phyloP scores from a whole-genome alignment of 2,113 vertebrate species.

The Maccullochella peelii region DNA sequence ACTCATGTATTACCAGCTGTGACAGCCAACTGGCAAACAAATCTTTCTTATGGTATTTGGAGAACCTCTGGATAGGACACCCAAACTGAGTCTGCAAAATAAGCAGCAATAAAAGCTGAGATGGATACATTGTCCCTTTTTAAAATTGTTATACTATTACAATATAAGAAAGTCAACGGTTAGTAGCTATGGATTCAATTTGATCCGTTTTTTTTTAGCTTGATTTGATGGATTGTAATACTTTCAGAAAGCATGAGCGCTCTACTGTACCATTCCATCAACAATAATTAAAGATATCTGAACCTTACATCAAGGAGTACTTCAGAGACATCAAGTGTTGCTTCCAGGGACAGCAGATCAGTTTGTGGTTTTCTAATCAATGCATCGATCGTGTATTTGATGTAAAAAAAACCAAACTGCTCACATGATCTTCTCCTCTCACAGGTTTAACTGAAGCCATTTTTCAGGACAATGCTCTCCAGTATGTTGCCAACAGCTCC shows the following conservation, averaged over 20 bases:
- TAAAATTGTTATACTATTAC: not conserved
- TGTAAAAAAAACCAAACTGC: not conserved
- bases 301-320: not conserved
- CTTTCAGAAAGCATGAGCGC: no score
- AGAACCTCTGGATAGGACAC: not conserved
- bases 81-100: not conserved
- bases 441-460: slow-evolving; percentile 91
- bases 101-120: not conserved
- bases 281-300: not conserved
- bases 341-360: not conserved
- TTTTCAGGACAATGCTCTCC: slow-evolving; percentile 84
- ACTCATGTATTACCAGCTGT: not conserved
- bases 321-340: not conserved
- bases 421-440: slow-evolving; percentile 18
- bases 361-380: not conserved
- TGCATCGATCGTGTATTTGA: not conserved
- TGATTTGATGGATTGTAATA: not conserved
- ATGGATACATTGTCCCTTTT: not conserved
- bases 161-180: not conserved
- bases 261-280: not conserved
- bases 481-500: slow-evolving; percentile 84
- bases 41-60: not conserved
- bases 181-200: not conserved
- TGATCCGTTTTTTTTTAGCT: not conserved
- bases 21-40: not conserved